Percentiles rank a stretch among this genome's conserved stretches.
These are phyloP conservation scores for Aphis gossypii DNA, from an alignment of 1,140 invertebrate species.

Conservation along the genomic window DNA sequence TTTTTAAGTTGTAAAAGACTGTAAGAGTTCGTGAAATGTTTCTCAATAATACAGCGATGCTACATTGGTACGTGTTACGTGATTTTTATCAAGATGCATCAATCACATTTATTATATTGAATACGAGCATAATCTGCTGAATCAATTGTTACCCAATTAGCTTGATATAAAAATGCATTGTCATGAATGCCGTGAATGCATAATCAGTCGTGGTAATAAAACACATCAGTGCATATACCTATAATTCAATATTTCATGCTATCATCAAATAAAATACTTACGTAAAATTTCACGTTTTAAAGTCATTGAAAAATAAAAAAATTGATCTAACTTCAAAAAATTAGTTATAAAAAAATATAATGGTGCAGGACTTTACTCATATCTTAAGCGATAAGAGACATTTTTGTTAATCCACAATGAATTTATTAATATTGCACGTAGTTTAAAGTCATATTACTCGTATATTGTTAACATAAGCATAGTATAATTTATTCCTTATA, in stretches of 20 bases:
- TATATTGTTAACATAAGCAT: not conserved
- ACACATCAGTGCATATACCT: not conserved
- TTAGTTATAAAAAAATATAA: not conserved
- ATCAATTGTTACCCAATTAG: not conserved
- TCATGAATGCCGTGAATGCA: not conserved
- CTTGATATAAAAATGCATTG: not conserved
- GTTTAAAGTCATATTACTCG: not conserved
- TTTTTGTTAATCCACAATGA: not conserved
- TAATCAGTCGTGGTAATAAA: not conserved
- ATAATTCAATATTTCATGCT: not conserved
- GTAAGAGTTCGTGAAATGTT: not conserved
- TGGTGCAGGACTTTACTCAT: not conserved
- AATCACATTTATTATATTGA: constrained; percentile 11
- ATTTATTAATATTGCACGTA: not conserved
- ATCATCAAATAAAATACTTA: not conserved
- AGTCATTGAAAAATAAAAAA: not conserved
- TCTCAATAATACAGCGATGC: not conserved
- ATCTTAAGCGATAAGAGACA: not conserved
- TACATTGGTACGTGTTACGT: not conserved
- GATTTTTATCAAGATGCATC: not conserved
- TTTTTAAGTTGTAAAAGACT: not conserved
- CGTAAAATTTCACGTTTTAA: not conserved
- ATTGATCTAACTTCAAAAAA: not conserved
- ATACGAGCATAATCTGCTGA: not conserved
- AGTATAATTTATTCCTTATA: too few relatives aligned